phyloP scores from a whole-genome alignment of 2,888 invertebrate species.

The Hypsopygia costalis region DNA sequence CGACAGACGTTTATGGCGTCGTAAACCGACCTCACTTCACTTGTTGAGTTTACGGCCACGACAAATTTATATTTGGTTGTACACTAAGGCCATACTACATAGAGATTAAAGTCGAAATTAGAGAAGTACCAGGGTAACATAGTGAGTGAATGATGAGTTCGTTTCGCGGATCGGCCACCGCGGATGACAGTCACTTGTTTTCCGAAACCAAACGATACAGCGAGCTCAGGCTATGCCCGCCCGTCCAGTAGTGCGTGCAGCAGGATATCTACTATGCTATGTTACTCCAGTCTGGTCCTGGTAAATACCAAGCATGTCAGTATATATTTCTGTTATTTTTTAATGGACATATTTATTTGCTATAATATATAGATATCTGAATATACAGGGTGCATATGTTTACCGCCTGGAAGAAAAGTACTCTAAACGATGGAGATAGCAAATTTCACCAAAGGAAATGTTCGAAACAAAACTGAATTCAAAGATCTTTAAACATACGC shows the following conservation, averaged over 20 bases:
- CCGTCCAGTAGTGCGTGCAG: not conserved
- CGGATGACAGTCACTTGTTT: slow-evolving; percentile 13
- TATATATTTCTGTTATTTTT: too few relatives aligned
- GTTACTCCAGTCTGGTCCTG: not conserved
- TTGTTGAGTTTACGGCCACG: slow-evolving; percentile 55
- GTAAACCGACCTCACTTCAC: slow-evolving; percentile 56
- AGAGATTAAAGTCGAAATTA: slow-evolving; percentile 18
- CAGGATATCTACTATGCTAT: not conserved
- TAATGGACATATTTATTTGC: too few relatives aligned
- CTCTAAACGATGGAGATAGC: too few relatives aligned
- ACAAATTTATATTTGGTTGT: slow-evolving; percentile 31
- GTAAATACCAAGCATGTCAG: too few relatives aligned
- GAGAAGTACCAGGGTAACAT: slow-evolving; percentile 12
- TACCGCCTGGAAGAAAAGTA: too few relatives aligned
- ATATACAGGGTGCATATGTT: too few relatives aligned
- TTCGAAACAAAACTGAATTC: too few relatives aligned
- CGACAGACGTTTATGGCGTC: slow-evolving; percentile 52
- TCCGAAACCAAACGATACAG: slow-evolving; percentile 8
- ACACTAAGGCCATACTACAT: slow-evolving; percentile 24
- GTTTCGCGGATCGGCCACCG: slow-evolving; percentile 7
- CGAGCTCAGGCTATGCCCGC: not conserved
- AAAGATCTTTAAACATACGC: too few relatives aligned
- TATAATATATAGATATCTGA: too few relatives aligned
- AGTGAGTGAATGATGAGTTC: slow-evolving; percentile 8
- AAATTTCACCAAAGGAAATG: too few relatives aligned